phyloP scores from a whole-genome alignment of 2,113 vertebrate species.

The Melanerpes formicivorus region DNA sequence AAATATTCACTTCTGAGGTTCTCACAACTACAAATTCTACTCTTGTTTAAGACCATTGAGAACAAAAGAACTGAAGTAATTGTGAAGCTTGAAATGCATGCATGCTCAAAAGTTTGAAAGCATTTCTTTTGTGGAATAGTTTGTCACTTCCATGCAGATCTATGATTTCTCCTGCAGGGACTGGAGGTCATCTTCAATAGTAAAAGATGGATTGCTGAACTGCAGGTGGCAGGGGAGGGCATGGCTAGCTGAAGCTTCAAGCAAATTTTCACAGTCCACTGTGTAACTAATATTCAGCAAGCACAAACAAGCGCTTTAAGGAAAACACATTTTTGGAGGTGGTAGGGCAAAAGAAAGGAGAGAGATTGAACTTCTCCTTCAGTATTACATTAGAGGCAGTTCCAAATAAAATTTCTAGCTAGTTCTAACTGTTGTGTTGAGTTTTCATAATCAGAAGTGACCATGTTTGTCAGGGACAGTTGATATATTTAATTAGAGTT shows the following conservation, averaged over 20 bases:
- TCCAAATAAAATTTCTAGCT: background rate
- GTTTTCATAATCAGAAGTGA: background rate
- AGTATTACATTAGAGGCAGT: background rate
- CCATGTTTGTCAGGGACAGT: background rate
- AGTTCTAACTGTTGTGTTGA: background rate
- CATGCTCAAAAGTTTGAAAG: background rate
- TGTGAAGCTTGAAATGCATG: background rate
- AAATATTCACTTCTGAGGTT: background rate
- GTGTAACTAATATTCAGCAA: background rate
- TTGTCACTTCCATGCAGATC: background rate
- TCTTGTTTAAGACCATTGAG: background rate
- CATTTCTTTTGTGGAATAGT: background rate
- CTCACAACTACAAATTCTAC: background rate
- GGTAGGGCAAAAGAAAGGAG: background rate
- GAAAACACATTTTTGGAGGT: background rate
- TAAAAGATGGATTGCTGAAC: slow-evolving; percentile 7
- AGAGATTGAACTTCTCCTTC: background rate
- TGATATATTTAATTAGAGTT: background rate
- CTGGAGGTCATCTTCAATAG: background rate
- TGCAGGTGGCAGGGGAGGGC: background rate
- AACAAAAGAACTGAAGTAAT: background rate
- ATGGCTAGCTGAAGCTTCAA: background rate
- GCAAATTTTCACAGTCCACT: background rate
- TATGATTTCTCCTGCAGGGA: background rate
- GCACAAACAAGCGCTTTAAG: background rate